Conservation (phyloP, 53 echinoderm and acorn worm genomes). For the Echinarachnius parma region DNA sequence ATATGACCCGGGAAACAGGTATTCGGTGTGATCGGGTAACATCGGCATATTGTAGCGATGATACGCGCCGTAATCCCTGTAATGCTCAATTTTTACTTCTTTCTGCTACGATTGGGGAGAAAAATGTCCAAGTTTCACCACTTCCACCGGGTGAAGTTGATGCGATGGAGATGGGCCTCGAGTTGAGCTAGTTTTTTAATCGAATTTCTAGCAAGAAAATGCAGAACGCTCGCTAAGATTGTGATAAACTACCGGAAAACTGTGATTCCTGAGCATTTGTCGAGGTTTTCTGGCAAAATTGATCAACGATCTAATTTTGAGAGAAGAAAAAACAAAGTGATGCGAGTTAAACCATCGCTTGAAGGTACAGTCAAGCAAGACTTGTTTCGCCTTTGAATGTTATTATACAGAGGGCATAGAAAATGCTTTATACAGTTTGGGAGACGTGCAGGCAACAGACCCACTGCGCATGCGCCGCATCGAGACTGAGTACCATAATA, state of each 20-base stretch:
- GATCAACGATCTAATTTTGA: too few relatives aligned
- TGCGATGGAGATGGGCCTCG: too few relatives aligned
- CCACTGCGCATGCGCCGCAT: slow-evolving; percentile 61
- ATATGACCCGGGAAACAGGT: slow-evolving; percentile 78
- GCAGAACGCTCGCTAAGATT: not conserved
- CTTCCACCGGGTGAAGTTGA: too few relatives aligned
- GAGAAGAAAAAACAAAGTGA: too few relatives aligned
- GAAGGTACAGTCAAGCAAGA: too few relatives aligned
- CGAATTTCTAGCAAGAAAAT: too few relatives aligned
- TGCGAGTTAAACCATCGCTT: too few relatives aligned
- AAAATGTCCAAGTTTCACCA: not conserved
- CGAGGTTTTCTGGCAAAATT: too few relatives aligned
- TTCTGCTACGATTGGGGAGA: not conserved
- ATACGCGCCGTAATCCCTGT: slow-evolving; percentile 46
- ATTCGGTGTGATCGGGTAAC: slow-evolving; percentile 89
- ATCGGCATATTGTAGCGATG: slow-evolving; percentile 84
- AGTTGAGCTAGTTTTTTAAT: too few relatives aligned
- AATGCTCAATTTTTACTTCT: slow-evolving; percentile 42
- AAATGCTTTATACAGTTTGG: slow-evolving; percentile 48
- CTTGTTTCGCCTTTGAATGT: slow-evolving; percentile 21
- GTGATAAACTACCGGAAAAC: slow-evolving; percentile 8
- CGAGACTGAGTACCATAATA: not conserved
- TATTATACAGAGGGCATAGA: slow-evolving; percentile 18
- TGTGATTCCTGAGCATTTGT: not conserved
- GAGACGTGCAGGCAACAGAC: slow-evolving; percentile 57